Percentiles rank a stretch among this genome's conserved stretches.
phyloP scores from a whole-genome alignment of 2,797 vertebrate species.

The Tarsius wallacei region DNA sequence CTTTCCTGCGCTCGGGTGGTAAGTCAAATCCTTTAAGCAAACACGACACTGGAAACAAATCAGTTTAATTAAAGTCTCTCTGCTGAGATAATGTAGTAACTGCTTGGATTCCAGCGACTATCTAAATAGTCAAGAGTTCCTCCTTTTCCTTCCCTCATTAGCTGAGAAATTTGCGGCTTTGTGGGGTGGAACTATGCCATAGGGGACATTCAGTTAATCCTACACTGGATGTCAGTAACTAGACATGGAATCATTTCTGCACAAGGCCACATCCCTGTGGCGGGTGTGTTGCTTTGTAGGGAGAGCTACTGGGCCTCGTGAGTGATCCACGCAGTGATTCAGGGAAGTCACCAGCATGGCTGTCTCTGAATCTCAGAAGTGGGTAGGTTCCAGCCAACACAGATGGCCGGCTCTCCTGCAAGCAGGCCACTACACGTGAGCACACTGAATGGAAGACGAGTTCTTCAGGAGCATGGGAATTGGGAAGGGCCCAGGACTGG shows the following conservation, averaged over 20 bases:
- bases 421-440: rapidly evolving
- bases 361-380: neutral
- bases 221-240: neutral
- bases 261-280: neutral
- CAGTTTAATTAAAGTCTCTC: constrained; percentile 35
- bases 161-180: neutral
- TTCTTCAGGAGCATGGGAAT: neutral
- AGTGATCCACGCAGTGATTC: rapidly evolving
- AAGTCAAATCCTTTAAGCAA: neutral
- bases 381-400: neutral
- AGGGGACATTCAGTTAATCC: neutral
- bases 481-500: neutral
- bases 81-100: constrained; percentile 24
- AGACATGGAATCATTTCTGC: neutral
- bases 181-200: neutral
- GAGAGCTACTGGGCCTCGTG: neutral
- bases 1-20: neutral
- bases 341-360: neutral
- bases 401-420: neutral
- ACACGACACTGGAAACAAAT: neutral
- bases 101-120: neutral
- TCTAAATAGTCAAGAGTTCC: neutral
- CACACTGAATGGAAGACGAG: neutral
- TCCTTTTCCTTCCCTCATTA: constrained; percentile 24
- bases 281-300: rapidly evolving